These are phyloP conservation scores for Gonioctena quinquepunctata DNA, from an alignment of 1,140 invertebrate genomes.

Conservation along the genomic window DNA sequence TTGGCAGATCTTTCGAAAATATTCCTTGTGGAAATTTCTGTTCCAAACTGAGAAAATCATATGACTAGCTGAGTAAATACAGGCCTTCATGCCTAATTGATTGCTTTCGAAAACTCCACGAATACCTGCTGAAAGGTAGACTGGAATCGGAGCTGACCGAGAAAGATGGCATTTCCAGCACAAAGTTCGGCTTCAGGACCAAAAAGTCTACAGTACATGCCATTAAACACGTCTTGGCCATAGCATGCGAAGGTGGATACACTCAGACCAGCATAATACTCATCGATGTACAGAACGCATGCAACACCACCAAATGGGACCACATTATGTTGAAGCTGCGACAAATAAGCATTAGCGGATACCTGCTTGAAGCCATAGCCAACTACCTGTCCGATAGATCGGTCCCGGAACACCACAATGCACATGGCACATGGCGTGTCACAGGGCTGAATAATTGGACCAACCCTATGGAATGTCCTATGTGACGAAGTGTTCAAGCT, in stretches of 20 bases:
- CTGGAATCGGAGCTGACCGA: slow-evolving; percentile 19
- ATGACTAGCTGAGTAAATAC: too few relatives aligned
- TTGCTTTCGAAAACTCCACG: slow-evolving; percentile 32
- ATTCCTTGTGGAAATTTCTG: too few relatives aligned
- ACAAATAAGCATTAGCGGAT: slow-evolving; percentile 12
- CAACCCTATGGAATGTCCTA: slow-evolving; percentile 26
- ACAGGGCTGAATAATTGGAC: slow-evolving; percentile 23
- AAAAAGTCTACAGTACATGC: slow-evolving; percentile 47
- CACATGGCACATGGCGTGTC: slow-evolving; percentile 14
- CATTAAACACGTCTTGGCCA: neutral
- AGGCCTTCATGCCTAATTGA: slow-evolving; percentile 40
- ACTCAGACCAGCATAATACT: neutral
- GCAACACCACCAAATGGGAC: slow-evolving; percentile 18
- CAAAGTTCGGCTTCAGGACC: slow-evolving; percentile 50
- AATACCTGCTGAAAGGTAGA: slow-evolving; percentile 29
- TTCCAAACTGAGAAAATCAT: too few relatives aligned
- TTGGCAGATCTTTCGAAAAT: too few relatives aligned
- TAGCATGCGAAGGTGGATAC: too few relatives aligned
- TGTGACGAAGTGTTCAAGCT: slow-evolving; percentile 13
- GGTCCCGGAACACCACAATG: neutral
- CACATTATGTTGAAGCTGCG: slow-evolving; percentile 7
- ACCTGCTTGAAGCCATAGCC: slow-evolving; percentile 13
- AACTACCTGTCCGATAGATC: slow-evolving; percentile 16
- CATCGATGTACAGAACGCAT: slow-evolving; percentile 26
- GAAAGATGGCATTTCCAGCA: too few relatives aligned